Evolutionary conservation across 2,113 vertebrate species (phyloP), one percentile per base, ranked within the genome.

Genomic region (Osmerus mordax): DNA sequence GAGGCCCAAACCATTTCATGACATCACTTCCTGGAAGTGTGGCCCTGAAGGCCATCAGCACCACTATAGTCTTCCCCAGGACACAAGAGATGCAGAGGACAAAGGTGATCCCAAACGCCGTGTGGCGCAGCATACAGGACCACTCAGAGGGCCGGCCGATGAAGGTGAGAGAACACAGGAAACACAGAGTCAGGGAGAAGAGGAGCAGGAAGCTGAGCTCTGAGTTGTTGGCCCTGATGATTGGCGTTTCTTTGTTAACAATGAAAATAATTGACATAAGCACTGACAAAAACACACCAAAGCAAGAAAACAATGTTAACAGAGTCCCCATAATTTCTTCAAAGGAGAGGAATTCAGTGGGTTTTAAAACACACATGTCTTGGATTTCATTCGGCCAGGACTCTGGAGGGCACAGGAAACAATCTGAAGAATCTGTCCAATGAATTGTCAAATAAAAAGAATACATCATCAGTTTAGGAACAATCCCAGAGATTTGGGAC

Each of bases 41-140:
- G 4, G 83, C 80, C 52, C 79, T 89, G 63, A 88, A 88, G n/a
- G 84, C 86, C 80, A 90, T 78, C 65, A 90, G 73, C 23, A 91
- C 85, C 4, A 91, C 74, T 55, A 86, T 66, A 8, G 85, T 89
- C 80, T 90, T 89, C 28, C 86, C 82, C 3, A 90, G 73, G 71
- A 88, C 76, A 76, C 84, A 90, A 8, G 85, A 89, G 65, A 90
- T 84, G 18, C 83, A 87, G 68, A 91, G 75, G 64, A 90, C 83
- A 72, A 90, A 88, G 9, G 84, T 89, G 76, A 91, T 87, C 3
- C 87, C 81, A 12, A 89, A 89, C 0, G 85, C 87, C 12, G 81
- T 88, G 77, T 90, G 86, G 29, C 82, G 77, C 65, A 90, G 73
- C 87, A 86, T 90, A 78, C 89, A 91, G 72, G 87, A 88, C 86